Conservation (phyloP, 2,797 vertebrate species). For the Channa striata region DNA sequence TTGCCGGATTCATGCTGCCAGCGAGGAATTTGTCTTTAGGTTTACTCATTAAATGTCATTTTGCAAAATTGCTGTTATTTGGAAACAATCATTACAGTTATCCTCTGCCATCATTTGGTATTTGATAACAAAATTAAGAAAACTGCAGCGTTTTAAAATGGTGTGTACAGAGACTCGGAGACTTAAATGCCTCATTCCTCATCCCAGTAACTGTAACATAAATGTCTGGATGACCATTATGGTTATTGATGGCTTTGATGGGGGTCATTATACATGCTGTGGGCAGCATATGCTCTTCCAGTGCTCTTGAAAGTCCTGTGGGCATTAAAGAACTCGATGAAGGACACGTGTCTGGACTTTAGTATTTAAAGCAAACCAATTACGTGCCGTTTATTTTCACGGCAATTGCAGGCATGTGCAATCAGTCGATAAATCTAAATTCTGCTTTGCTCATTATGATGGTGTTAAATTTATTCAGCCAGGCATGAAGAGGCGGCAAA, state of each 20-base stretch:
- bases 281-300: conserved; percentile 78
- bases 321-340: conserved; percentile 66
- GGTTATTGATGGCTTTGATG: conserved; percentile 84
- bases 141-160: conserved; percentile 45
- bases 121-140: conserved; percentile 41
- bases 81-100: conserved; percentile 14
- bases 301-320: conserved; percentile 68
- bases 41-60: conserved; percentile 20
- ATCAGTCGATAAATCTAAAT: conserved; percentile 44
- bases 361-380: conserved; percentile 45
- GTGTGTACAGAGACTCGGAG: conserved; percentile 66
- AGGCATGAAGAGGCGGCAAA: conserved; percentile 8
- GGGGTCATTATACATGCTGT: conserved; percentile 83
- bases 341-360: conserved; percentile 59
- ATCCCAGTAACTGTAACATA: conserved; percentile 78
- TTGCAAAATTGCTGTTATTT: conserved; percentile 30
- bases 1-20: conserved; percentile 3
- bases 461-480: conserved; percentile 23
- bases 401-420: conserved; percentile 23
- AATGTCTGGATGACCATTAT: conserved; percentile 81
- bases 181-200: conserved; percentile 75
- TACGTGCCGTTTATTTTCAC: conserved; percentile 27
- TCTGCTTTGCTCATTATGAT: conserved; percentile 23
- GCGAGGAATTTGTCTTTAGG: not conserved
- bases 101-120: conserved; percentile 17